Conservation (phyloP, 2,797 vertebrate genomes). For the Alosa sapidissima region DNA sequence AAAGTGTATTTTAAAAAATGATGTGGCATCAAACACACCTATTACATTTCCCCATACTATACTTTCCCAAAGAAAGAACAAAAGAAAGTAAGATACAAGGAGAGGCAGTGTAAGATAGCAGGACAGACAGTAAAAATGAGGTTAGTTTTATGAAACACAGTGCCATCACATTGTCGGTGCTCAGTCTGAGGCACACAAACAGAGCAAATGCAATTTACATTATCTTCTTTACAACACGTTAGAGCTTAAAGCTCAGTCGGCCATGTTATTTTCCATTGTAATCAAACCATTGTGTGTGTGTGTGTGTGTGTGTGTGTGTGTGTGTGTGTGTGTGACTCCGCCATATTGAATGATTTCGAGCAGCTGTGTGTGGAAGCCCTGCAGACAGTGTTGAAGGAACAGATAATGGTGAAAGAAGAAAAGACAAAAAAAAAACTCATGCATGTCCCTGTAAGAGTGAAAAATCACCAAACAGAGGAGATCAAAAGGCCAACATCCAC, state of each 20-base stretch:
- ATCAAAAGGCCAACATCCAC: neutral
- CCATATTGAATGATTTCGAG: conserved; percentile 77
- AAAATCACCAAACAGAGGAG: neutral
- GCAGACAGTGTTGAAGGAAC: conserved; percentile 77
- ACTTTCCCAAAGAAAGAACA: conserved; percentile 44
- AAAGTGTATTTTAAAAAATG: conserved; percentile 56
- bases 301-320: conserved; percentile 9
- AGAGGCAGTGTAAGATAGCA: neutral
- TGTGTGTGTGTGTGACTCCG: conserved; percentile 48
- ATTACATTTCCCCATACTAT: conserved; percentile 52
- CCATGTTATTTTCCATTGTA: neutral
- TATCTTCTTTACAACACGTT: conserved; percentile 47
- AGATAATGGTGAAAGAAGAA: conserved; percentile 67
- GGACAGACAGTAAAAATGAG: neutral
- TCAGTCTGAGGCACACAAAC: conserved; percentile 59
- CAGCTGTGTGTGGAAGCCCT: conserved; percentile 77
- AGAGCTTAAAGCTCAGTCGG: conserved; percentile 3
- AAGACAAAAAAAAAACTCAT: neutral
- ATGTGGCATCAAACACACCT: conserved; percentile 51
- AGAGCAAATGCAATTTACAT: conserved; percentile 59
- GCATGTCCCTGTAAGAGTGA: neutral
- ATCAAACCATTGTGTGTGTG: conserved; percentile 6
- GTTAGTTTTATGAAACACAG: neutral
- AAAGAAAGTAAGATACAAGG: neutral
- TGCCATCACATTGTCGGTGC: neutral